These are phyloP conservation scores for Troglohyphantes excavatus DNA, from an alignment of 2,888 invertebrate genomes.

Conservation along the genomic window DNA sequence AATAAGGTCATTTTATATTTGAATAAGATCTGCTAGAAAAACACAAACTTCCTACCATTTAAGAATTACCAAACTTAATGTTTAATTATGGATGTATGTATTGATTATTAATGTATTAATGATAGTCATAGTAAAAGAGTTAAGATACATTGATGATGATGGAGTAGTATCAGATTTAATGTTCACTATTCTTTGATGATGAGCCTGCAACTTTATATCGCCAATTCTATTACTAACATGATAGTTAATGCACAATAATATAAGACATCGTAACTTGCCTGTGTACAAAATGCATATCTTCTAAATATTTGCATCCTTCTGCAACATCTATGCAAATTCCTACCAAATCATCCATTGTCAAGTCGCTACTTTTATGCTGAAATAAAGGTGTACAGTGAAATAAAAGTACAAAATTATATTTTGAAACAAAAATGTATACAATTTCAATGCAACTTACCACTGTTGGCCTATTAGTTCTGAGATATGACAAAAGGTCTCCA, in stretches of 20 bases:
- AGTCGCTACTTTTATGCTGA: slow-evolving; percentile 80
- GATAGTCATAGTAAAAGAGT: no score
- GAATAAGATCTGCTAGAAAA: no score
- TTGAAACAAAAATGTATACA: background rate
- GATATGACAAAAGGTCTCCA: slow-evolving; percentile 95
- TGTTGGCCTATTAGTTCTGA: slow-evolving; percentile 91
- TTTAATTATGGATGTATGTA: no score
- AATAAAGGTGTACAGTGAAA: background rate
- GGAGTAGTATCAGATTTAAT: background rate
- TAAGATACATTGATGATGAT: no score
- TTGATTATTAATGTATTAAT: no score
- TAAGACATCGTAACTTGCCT: slow-evolving; percentile 84
- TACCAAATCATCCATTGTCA: slow-evolving; percentile 92
- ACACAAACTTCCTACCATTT: no score
- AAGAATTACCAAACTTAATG: no score
- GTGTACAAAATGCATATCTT: slow-evolving; percentile 98
- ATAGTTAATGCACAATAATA: background rate
- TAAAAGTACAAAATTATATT: background rate
- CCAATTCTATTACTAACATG: no score
- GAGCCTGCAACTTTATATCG: no score
- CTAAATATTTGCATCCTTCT: slow-evolving; percentile 96
- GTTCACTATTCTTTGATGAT: background rate
- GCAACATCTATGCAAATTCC: slow-evolving; percentile 98
- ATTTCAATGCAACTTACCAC: slow-evolving; percentile 84
- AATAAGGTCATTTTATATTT: no score